Evolutionary conservation across 23 tunicate species (phyloP).

Genomic region (Halocynthia aurantium): DNA sequence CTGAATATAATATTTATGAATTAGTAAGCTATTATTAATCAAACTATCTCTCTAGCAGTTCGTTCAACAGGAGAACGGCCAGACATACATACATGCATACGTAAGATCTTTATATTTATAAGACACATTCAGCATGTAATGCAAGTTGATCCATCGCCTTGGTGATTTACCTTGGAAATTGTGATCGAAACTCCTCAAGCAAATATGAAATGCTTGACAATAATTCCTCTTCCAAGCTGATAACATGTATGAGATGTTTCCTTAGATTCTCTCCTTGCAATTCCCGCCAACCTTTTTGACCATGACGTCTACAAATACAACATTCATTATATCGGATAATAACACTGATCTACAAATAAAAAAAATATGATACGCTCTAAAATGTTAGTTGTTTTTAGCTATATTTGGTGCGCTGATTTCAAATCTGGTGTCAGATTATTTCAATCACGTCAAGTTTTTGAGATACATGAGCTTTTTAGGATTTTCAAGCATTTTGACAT

Average conservation of each 20-base stretch:
- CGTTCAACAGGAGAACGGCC: too few relatives aligned
- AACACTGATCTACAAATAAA: background rate
- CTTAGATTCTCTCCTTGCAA: constrained; percentile 79
- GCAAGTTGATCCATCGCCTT: background rate
- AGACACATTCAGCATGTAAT: too few relatives aligned
- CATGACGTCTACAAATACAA: constrained; percentile 49
- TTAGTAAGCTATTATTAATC: too few relatives aligned
- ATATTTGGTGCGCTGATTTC: too few relatives aligned
- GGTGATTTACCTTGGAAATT: constrained; percentile 67
- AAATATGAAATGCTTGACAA: constrained; percentile 39
- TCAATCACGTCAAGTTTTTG: too few relatives aligned
- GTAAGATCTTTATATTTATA: too few relatives aligned
- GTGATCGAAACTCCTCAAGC: constrained; percentile 62
- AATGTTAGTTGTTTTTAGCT: too few relatives aligned
- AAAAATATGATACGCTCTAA: background rate
- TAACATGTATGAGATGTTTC: constrained; percentile 49
- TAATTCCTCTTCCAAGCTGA: constrained; percentile 50
- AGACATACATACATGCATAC: too few relatives aligned
- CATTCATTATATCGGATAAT: background rate
- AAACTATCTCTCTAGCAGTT: too few relatives aligned
- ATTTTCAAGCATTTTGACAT: too few relatives aligned
- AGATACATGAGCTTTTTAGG: background rate
- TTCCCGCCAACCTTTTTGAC: constrained; percentile 85
- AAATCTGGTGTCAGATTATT: too few relatives aligned
- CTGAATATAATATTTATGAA: constrained; percentile 5